phyloP scores from a whole-genome alignment of 1,140 invertebrate species.

The Episyrphus balteatus region DNA sequence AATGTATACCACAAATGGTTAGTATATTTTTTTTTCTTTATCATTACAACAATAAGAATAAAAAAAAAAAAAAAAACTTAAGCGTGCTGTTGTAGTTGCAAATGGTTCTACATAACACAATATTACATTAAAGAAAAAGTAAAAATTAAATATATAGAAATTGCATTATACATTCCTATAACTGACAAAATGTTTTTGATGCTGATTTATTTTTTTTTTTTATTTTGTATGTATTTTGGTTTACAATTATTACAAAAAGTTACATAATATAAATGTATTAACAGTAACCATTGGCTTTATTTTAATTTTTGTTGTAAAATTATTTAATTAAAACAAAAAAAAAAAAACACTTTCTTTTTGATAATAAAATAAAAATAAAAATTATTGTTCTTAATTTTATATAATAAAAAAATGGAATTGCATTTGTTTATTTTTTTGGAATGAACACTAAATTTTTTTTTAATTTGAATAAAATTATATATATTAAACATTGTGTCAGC shows the following conservation, averaged over 20 bases:
- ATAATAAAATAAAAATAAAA: too few relatives aligned
- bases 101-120: constrained; percentile 10
- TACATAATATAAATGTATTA: too few relatives aligned
- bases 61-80: constrained; percentile 19
- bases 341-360: too few relatives aligned
- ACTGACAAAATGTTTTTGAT: constrained; percentile 40
- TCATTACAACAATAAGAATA: constrained; percentile 9
- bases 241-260: too few relatives aligned
- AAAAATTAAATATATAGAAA: neutral
- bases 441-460: neutral
- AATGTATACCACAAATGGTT: constrained; percentile 1
- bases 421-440: neutral
- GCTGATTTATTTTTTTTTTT: constrained; percentile 16
- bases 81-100: constrained; percentile 33
- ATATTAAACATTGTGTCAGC: constrained; percentile 36
- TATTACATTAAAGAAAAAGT: constrained; percentile 2
- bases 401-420: neutral
- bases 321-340: too few relatives aligned
- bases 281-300: too few relatives aligned
- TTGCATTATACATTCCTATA: constrained; percentile 15
- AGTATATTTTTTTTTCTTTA: constrained; percentile 5
- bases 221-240: too few relatives aligned
- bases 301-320: too few relatives aligned
- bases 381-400: neutral
- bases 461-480: neutral